phyloP scores from a whole-genome alignment of 2,888 invertebrate genomes.

The Strigamia maritima region DNA sequence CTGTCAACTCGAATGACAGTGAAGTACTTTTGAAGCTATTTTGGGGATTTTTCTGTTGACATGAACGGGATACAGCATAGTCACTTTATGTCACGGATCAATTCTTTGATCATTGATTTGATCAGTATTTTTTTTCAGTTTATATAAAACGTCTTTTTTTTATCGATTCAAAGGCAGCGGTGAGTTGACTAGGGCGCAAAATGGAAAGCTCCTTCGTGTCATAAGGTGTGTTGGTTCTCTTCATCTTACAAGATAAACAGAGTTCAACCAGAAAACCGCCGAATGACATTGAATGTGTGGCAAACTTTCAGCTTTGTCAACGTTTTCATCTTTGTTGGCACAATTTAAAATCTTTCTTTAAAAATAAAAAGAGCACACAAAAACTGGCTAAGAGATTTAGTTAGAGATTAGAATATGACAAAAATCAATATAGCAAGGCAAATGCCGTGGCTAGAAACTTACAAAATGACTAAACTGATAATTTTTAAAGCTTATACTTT shows the following conservation, averaged over 20 bases:
- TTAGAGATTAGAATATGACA: too few species aligned
- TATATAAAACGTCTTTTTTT: neutral
- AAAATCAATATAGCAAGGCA: too few species aligned
- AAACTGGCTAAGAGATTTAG: too few species aligned
- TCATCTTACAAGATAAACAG: slow-evolving; percentile 10
- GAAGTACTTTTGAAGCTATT: neutral
- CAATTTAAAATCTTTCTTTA: too few species aligned
- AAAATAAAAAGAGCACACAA: too few species aligned
- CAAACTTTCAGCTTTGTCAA: neutral
- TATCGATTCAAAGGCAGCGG: neutral
- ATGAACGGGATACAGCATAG: neutral
- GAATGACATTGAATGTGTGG: neutral
- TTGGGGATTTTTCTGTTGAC: neutral
- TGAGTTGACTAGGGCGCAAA: neutral
- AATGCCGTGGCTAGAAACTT: too few species aligned
- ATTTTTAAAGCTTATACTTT: too few species aligned
- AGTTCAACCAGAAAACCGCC: neutral
- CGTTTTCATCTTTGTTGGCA: neutral
- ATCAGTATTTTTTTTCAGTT: neutral
- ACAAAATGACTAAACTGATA: too few species aligned
- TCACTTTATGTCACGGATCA: neutral
- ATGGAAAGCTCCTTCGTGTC: slow-evolving; percentile 5
- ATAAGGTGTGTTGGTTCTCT: slow-evolving; percentile 11
- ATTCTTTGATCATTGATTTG: slow-evolving; percentile 13
- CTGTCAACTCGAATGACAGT: neutral